Base-by-base conservation (phyloP, 2,888 invertebrate genomes). In the Nemurella pictetii region DNA sequence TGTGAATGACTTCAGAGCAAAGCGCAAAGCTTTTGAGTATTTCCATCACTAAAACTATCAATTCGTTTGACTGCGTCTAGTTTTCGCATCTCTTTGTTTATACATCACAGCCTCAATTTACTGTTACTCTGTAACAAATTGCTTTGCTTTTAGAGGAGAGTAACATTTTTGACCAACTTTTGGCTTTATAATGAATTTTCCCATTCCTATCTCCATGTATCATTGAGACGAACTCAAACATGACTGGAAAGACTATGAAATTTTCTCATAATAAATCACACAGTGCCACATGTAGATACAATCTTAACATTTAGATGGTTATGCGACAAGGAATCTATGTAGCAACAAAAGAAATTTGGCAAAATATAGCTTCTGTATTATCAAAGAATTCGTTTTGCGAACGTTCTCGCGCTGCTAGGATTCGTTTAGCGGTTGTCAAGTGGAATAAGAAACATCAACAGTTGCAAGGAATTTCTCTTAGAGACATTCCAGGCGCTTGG, bases 291-390 rank as follows among this genome's bases (percentile, higher is more conserved):
- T 55, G 15, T 2, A 55, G 55, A 55, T 55, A 55, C 9, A 7
- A 55, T 55, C 55, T 55, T n/a, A 15, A 55, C 55, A 20, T 2
- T 20, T 2, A 55, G 20, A 20, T n/a, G n/a, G n/a, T n/a, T n/a
- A n/a, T n/a, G 20, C 3, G 55, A 55, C 55, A 55, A 12, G 55
- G 55, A 15, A 55, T 55, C 20, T 55, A 20, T 55, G 55, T 55
- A 20, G 55, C 55, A 75, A 75, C 55, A 55, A 75, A 75, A 75
- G 2, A 75, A 28, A 27, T 75, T 75, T 75, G 75, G 75, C 75
- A 75, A 75, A 75, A 75, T 27, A 27, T 27, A 26, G 28, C 28
- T 27, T 27, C 26, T 26, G 27, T 75, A 7, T 26, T 27, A 75
- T 3, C 4, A 75, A 75, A 75, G 75, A 75, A 75, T 75, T 75